Evolutionary conservation across 2,888 invertebrate genomes (phyloP).

Genomic region (Cinara cedri): DNA sequence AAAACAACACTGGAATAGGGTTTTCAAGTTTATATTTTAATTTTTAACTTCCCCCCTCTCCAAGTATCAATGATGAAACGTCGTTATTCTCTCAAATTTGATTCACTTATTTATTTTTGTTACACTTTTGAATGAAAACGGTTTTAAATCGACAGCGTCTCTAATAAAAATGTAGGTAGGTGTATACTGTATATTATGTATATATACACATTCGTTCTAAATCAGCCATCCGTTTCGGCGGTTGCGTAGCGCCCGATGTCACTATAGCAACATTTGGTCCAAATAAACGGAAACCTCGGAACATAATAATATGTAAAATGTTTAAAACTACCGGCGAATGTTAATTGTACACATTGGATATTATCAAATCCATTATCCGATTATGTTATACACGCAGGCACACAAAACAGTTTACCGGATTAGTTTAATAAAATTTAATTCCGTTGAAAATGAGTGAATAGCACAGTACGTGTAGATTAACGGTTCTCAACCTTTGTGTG

Average conservation of each 20-base stretch:
- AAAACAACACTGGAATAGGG: no score
- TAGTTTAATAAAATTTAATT: no score
- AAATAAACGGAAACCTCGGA: slow-evolving; percentile 32
- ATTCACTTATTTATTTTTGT: slow-evolving; percentile 6
- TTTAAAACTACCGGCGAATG: neutral
- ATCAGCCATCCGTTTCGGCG: slow-evolving; percentile 28
- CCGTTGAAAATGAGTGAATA: no score
- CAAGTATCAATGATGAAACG: no score
- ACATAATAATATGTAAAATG: slow-evolving; percentile 6
- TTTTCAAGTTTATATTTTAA: no score
- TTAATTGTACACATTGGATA: neutral
- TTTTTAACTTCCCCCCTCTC: no score
- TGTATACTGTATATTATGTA: slow-evolving; percentile 2
- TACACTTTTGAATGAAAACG: neutral
- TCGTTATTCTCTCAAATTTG: no score
- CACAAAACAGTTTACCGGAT: no score
- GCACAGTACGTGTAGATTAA: no score
- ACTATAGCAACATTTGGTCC: slow-evolving; percentile 16
- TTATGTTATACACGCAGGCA: no score
- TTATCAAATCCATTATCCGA: neutral
- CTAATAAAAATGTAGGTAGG: neutral
- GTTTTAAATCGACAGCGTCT: slow-evolving; percentile 8
- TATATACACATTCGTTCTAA: slow-evolving; percentile 14
- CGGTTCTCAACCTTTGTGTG: no score
- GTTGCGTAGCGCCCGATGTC: slow-evolving; percentile 1